Percentiles rank a stretch among this genome's conserved stretches.
Conservation (phyloP, 2,888 invertebrate species). For the Dinocampus coccinellae region DNA sequence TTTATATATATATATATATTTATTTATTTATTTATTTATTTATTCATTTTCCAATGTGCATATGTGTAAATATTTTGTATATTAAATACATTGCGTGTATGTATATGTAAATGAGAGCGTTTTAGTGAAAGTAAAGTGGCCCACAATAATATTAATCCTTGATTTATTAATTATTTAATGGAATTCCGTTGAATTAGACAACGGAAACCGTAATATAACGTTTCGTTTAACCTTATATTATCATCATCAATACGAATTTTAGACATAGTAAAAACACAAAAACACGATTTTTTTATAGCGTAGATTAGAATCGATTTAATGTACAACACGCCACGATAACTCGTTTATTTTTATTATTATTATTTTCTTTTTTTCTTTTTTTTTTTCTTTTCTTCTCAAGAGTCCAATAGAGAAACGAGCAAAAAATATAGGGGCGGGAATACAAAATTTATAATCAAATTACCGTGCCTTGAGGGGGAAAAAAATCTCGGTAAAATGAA, state of each 20-base stretch:
- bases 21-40: too few species aligned
- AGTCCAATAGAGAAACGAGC: slow-evolving; percentile 25
- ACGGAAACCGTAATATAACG: not conserved
- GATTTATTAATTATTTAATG: not conserved
- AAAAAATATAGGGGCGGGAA: slow-evolving; percentile 38
- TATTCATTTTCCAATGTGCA: too few species aligned
- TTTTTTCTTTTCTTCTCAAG: slow-evolving; percentile 28
- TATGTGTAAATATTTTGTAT: too few species aligned
- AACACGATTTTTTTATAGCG: not conserved
- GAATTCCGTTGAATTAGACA: not conserved
- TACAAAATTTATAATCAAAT: slow-evolving; percentile 52
- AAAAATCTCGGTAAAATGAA: not conserved
- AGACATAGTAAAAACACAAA: not conserved
- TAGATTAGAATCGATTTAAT: not conserved
- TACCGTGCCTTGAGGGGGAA: slow-evolving; percentile 38
- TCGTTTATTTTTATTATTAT: too few species aligned
- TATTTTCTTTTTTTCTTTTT: too few species aligned
- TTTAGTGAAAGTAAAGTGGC: not conserved
- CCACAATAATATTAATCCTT: not conserved
- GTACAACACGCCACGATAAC: not conserved
- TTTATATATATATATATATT: not conserved
- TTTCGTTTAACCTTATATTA: not conserved
- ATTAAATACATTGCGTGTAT: not conserved
- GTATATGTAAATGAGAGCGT: not conserved
- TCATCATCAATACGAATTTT: not conserved